A percentile compares a stretch with the other conserved stretches of the same genome.
These are phyloP conservation scores for Eledone cirrhosa DNA, from an alignment of 2,888 invertebrate species.

Conservation along the genomic window DNA sequence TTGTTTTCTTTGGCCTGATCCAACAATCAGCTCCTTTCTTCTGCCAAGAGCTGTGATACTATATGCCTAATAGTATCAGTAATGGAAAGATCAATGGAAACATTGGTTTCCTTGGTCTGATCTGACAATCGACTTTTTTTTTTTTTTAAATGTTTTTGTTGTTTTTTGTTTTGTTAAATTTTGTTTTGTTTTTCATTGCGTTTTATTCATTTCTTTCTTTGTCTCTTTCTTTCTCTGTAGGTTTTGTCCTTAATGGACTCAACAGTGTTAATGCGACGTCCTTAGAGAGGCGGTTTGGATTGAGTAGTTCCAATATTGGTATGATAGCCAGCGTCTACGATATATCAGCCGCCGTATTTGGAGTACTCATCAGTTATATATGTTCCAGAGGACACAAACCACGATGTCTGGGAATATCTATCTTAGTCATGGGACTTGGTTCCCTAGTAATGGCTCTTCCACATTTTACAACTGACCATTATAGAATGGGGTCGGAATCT, in stretches of 20 bases:
- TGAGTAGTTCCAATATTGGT: conserved; percentile 59
- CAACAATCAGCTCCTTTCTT: too few relatives aligned
- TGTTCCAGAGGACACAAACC: conserved; percentile 69
- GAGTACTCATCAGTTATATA: conserved; percentile 55
- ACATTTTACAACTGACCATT: conserved; percentile 79
- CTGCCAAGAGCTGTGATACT: too few relatives aligned
- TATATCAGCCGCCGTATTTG: conserved; percentile 58
- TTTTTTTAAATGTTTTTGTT: not conserved
- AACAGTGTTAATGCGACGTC: conserved; percentile 62
- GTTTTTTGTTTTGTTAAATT: not conserved
- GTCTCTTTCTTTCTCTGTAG: conserved; percentile 36
- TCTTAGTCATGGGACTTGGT: conserved; percentile 75
- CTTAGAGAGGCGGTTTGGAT: conserved; percentile 59
- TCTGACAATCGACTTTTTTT: not conserved
- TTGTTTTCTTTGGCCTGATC: too few relatives aligned
- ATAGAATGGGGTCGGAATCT: conserved; percentile 64
- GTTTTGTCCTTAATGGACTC: conserved; percentile 63
- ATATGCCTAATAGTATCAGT: too few relatives aligned
- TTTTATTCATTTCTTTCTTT: not conserved
- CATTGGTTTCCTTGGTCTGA: not conserved
- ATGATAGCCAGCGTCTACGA: conserved; percentile 62
- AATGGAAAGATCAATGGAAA: too few relatives aligned
- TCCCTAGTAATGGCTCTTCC: conserved; percentile 82
- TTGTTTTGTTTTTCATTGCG: not conserved
- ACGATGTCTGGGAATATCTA: conserved; percentile 77